phyloP scores from a whole-genome alignment of 35 echinoderm and acorn worm genomes.

The Anneissia japonica region DNA sequence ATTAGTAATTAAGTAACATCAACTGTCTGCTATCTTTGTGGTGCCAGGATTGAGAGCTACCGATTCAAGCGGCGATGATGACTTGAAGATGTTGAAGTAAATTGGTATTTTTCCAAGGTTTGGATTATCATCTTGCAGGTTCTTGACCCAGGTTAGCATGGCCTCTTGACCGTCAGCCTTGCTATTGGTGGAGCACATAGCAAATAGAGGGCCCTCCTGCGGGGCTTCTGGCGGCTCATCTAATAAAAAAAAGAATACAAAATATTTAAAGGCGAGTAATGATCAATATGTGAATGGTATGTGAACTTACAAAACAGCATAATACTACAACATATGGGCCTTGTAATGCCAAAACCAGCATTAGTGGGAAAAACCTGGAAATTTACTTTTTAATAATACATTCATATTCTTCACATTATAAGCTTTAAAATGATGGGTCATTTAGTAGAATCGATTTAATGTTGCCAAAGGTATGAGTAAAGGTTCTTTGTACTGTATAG shows the following conservation, averaged over 20 bases:
- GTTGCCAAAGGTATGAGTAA: no score
- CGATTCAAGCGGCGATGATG: neutral
- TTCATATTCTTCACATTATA: neutral
- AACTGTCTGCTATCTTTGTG: neutral
- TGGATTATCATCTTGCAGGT: constrained; percentile 78
- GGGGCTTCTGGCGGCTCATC: constrained; percentile 9
- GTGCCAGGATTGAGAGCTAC: neutral
- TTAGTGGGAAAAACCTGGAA: neutral
- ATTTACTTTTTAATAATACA: neutral
- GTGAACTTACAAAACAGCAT: neutral
- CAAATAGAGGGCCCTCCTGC: constrained; percentile 74
- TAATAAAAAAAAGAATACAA: neutral
- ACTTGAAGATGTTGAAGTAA: constrained; percentile 80
- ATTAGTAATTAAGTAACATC: neutral
- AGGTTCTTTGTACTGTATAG: no score
- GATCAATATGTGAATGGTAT: neutral
- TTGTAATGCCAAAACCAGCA: neutral
- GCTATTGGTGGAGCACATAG: constrained; percentile 79
- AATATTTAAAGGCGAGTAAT: neutral
- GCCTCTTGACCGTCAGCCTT: constrained; percentile 16
- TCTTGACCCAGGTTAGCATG: constrained; percentile 59
- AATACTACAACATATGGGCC: neutral
- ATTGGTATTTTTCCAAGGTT: constrained; percentile 71
- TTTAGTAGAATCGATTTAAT: no score
- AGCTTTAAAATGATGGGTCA: no score